phyloP scores from a whole-genome alignment of 2,888 invertebrate species.

The Campoplex capitator region DNA sequence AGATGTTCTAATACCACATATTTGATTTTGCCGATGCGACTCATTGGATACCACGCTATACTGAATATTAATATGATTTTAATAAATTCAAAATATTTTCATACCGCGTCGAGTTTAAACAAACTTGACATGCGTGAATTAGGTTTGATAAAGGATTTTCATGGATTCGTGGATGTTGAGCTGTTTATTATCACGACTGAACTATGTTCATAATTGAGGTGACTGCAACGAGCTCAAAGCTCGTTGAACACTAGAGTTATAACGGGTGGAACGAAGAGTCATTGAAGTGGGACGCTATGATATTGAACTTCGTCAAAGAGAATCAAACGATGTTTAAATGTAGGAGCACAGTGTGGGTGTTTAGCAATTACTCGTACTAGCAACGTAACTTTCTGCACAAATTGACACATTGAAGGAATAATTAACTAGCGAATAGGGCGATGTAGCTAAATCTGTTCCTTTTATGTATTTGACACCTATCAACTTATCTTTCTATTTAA shows the following conservation, averaged over 20 bases:
- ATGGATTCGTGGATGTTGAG: background rate
- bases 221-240: constrained; percentile 10
- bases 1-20: background rate
- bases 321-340: background rate
- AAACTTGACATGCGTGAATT: background rate
- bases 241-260: constrained; percentile 24
- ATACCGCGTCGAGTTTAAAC: background rate
- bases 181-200: constrained; percentile 23
- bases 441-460: constrained; percentile 40
- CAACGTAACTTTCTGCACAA: constrained; percentile 68
- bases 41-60: background rate
- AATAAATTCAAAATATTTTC: background rate
- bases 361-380: constrained; percentile 71
- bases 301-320: constrained; percentile 52
- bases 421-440: constrained; percentile 70
- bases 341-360: constrained; percentile 17
- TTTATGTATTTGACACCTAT: background rate
- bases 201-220: constrained; percentile 22
- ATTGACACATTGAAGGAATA: constrained; percentile 55
- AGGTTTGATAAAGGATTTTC: background rate
- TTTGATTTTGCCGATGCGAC: background rate
- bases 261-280: constrained; percentile 41
- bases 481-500: background rate
- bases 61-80: background rate
- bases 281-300: constrained; percentile 36